Conservation (phyloP, 1,140 invertebrate species). For the Achatina immaculata region DNA sequence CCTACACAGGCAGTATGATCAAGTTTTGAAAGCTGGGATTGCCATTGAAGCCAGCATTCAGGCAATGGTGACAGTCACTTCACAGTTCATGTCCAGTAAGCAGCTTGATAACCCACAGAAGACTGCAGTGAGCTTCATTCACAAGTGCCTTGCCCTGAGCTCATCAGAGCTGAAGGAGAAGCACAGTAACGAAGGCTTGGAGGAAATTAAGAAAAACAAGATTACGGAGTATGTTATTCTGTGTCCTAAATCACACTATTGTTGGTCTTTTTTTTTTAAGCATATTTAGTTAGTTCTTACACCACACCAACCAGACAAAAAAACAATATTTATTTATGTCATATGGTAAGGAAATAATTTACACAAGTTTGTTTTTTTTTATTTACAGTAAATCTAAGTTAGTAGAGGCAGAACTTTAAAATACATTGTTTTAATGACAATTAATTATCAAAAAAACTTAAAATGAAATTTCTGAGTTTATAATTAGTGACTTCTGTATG, state of each 20-base stretch:
- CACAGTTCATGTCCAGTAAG: slow-evolving; percentile 45
- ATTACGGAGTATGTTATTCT: slow-evolving; percentile 39
- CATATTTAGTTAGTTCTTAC: too few relatives aligned
- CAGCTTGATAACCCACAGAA: slow-evolving; percentile 44
- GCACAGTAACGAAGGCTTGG: neutral
- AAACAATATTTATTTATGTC: too few relatives aligned
- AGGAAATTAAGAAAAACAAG: slow-evolving; percentile 16
- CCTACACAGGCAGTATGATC: slow-evolving; percentile 46
- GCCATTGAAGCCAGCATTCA: slow-evolving; percentile 43
- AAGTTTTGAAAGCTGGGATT: slow-evolving; percentile 32
- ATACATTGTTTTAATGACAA: too few relatives aligned
- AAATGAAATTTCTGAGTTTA: too few relatives aligned
- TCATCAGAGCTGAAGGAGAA: slow-evolving; percentile 28
- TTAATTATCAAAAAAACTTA: too few relatives aligned
- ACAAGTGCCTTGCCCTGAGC: slow-evolving; percentile 26
- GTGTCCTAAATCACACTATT: neutral
- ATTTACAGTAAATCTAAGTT: too few relatives aligned
- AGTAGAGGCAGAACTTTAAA: too few relatives aligned
- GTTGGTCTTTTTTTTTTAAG: too few relatives aligned
- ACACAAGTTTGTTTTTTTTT: too few relatives aligned
- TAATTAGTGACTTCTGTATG: too few relatives aligned
- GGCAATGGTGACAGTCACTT: slow-evolving; percentile 46
- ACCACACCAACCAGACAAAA: too few relatives aligned
- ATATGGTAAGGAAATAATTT: too few relatives aligned
- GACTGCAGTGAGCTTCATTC: slow-evolving; percentile 21